A percentile compares a stretch with the other conserved stretches of the same genome.
Conservation (phyloP, 2,888 invertebrate genomes). For the Lasius fuliginosus region DNA sequence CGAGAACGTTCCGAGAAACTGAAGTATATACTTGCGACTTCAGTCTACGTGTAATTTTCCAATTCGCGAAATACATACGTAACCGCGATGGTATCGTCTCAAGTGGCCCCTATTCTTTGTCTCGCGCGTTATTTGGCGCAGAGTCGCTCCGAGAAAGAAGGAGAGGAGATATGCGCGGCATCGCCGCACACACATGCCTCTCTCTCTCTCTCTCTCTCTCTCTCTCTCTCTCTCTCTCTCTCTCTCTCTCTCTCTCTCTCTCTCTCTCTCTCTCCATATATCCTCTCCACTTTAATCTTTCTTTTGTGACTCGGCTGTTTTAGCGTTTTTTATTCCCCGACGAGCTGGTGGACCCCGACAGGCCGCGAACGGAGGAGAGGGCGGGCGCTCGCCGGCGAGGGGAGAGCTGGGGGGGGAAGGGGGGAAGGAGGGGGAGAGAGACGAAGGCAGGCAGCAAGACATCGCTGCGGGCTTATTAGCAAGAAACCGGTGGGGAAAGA, state of each 20-base stretch:
- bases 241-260: no score
- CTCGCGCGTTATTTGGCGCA: slow-evolving; percentile 12
- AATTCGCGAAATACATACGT: not conserved
- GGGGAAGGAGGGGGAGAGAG: slow-evolving; percentile 49
- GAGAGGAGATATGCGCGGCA: slow-evolving; percentile 51
- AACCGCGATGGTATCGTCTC: slow-evolving; percentile 19
- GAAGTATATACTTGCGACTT: not conserved
- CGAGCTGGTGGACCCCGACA: slow-evolving; percentile 73
- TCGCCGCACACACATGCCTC: slow-evolving; percentile 66
- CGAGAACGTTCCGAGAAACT: not conserved
- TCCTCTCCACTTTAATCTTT: slow-evolving; percentile 82
- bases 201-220: no score
- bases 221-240: slow-evolving; percentile 70
- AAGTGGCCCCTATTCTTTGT: slow-evolving; percentile 21
- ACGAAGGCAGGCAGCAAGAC: slow-evolving; percentile 64
- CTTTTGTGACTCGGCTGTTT: slow-evolving; percentile 85
- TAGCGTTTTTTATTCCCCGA: slow-evolving; percentile 83
- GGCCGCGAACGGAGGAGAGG: slow-evolving; percentile 43
- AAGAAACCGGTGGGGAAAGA: slow-evolving; percentile 64
- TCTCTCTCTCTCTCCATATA: slow-evolving; percentile 74
- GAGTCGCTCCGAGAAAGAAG: slow-evolving; percentile 32
- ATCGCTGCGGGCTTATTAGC: slow-evolving; percentile 73
- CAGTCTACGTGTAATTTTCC: not conserved
- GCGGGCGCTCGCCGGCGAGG: slow-evolving; percentile 38
- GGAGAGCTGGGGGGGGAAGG: slow-evolving; percentile 46